Base-by-base conservation (phyloP, 2,888 invertebrate genomes). In the Andrena bicolor region DNA sequence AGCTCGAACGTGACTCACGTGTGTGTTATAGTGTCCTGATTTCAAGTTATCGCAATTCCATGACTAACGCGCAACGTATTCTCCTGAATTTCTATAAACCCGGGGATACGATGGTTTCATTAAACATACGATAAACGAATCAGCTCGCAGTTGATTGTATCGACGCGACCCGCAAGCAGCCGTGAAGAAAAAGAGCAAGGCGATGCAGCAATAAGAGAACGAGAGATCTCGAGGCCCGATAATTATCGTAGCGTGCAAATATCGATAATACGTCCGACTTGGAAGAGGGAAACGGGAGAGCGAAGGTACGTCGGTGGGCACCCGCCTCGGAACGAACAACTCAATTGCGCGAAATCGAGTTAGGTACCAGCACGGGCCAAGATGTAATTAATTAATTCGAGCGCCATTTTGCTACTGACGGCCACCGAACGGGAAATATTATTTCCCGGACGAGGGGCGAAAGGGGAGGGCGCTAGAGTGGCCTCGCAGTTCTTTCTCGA, bases 311-410 rank as follows among this genome's bases (percentile, higher is more conserved):
- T 60, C 75, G 76, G 51, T 69, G 85, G 84, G 82, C 65, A 41
- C 73, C 53, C 79, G 81, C 69, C 80, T 76, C 80, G 83, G 81
- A 85, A 88, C 86, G 90, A 90, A 92, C 91, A 91, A 91, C 90
- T 92, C 91, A 90, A 91, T 93, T 91, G 92, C 86, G 90, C 88
- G 90, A 91, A 92, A 93, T 93, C 92, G 91, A 92, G 92, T 93
- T 92, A 91, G 89, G 86, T 87, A 89, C 83, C 82, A 81, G 87
- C 87, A 72, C 83, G 78, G 88, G 81, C 85, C 86, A 86, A 88
- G 90, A 92, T 91, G 92, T 91, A 92, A 93, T 93, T 93, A 93
- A 93, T 93, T 93, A 92, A 91, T 91, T 92, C 91, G 86, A 88
- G 81, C 90, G 89, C 88, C 92, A 89, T 91, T 90, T 91, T 92